Conservation (phyloP, 2,797 vertebrate genomes). For the Danio tinwini region DNA sequence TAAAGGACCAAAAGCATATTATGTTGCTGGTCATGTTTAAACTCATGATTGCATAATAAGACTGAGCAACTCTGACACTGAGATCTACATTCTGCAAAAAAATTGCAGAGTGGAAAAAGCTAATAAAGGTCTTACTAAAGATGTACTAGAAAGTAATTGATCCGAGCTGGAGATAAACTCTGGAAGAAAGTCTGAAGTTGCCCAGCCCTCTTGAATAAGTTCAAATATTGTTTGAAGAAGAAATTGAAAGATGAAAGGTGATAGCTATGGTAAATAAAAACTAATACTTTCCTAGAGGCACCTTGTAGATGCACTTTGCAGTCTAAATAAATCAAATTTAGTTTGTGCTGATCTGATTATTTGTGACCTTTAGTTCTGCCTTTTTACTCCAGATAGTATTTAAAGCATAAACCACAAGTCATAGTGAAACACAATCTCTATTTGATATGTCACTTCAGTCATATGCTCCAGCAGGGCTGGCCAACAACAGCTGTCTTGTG, state of each 20-base stretch:
- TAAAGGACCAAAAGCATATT: too few species aligned
- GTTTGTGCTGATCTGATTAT: constrained; percentile 6
- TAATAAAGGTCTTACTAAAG: too few species aligned
- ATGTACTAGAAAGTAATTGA: too few species aligned
- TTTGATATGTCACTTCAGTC: constrained; percentile 3
- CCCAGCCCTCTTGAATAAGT: too few species aligned
- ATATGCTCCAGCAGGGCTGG: constrained; percentile 2
- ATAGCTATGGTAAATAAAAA: neutral
- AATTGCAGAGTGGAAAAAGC: too few species aligned
- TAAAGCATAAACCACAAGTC: constrained; percentile 16
- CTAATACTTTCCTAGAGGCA: neutral
- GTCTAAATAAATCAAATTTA: neutral
- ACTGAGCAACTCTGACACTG: too few species aligned
- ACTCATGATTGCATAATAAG: too few species aligned
- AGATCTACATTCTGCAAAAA: too few species aligned
- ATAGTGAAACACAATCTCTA: constrained; percentile 13
- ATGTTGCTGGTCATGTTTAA: too few species aligned
- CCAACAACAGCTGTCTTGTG: constrained; percentile 35
- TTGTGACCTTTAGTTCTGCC: neutral
- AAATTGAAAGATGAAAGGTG: too few species aligned
- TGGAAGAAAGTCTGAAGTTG: too few species aligned
- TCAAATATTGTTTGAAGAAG: neutral
- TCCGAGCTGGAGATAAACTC: too few species aligned
- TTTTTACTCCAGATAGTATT: neutral
- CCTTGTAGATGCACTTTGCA: neutral